A percentile compares a stretch with the other conserved stretches of the same genome.
These are phyloP conservation scores for Griposia aprilina DNA, from an alignment of 2,888 invertebrate genomes.

Conservation along the genomic window DNA sequence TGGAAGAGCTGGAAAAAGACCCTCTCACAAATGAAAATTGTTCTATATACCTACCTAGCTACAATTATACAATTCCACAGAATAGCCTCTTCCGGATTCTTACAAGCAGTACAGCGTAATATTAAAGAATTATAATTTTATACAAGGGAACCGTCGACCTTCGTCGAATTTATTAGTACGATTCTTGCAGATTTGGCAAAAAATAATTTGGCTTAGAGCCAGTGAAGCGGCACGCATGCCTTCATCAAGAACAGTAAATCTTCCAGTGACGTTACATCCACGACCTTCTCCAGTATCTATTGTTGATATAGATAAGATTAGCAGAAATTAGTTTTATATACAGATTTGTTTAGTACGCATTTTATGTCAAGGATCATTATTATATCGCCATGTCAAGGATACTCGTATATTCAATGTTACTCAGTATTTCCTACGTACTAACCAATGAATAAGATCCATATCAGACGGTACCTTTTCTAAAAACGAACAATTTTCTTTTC, in stretches of 20 bases:
- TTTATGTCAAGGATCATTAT: slow-evolving; percentile 55
- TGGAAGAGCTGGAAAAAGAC: not conserved
- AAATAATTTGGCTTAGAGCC: slow-evolving; percentile 75
- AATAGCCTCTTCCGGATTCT: slow-evolving; percentile 32
- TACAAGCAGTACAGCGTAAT: slow-evolving; percentile 50
- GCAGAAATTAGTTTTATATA: slow-evolving; percentile 60
- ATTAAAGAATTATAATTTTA: slow-evolving; percentile 70
- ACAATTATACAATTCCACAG: not conserved
- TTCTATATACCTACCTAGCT: not conserved
- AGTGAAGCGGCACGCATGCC: slow-evolving; percentile 70
- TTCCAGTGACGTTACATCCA: slow-evolving; percentile 71
- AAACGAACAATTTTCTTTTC: slow-evolving; percentile 47
- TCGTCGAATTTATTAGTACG: slow-evolving; percentile 77
- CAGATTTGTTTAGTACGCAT: slow-evolving; percentile 54
- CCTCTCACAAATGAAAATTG: slow-evolving; percentile 5
- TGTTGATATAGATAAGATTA: slow-evolving; percentile 68
- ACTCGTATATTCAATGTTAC: slow-evolving; percentile 19
- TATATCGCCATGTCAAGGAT: slow-evolving; percentile 46
- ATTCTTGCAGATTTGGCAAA: slow-evolving; percentile 82
- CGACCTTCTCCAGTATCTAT: slow-evolving; percentile 72
- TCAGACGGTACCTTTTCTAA: slow-evolving; percentile 17
- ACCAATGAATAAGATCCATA: slow-evolving; percentile 35
- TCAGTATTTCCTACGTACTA: not conserved
- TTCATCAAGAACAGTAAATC: slow-evolving; percentile 77
- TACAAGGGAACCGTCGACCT: slow-evolving; percentile 74